Evolutionary conservation across 2,797 vertebrate species (phyloP), one percentile per base, ranked within the genome.

Genomic region (Rhincodon typus): DNA sequence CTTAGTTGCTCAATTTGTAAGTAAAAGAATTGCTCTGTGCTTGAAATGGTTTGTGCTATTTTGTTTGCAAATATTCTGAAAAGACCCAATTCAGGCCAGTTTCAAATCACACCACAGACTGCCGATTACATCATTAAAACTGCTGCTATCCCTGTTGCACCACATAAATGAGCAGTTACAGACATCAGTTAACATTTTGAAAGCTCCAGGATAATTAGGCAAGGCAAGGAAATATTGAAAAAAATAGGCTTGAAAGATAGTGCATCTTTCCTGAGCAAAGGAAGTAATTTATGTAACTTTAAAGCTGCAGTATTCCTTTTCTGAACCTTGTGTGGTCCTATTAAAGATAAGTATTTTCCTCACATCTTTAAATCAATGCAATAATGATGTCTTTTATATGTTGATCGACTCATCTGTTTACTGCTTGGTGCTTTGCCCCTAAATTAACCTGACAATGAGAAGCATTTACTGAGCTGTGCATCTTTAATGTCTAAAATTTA

Each of bases 371-470:
- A 93, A 93, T 93, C 90, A 93, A 93, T 38, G 62, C 23, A 69
- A 93, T 93, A 69, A 69, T 93, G 90, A 66, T 67, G 90, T 42
- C 62, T 93, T 93, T 93, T 93, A 67, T 93, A 42, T 69, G 90
- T 42, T 38, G 90, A 69, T 93, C 2, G 90, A 93, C 90, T 93
- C 90, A 38, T 67, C 38, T 93, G 38, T 93, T 93, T 93, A 93
- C n/a, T 93, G 90, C 90, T 69, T 69, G 34, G n/a, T 69, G 21
- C 66, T 42, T 21, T 69, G 90, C 38, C 62, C n/a, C 66, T 93
- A 69, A 69, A 93, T 93, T 93, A 93, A 93, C n/a, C 90, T 42
- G 66, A 67, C 19, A 21, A 38, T n/a, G 42, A 42, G 62, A 38
- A 93, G 66, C 66, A n/a, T 93, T 93, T 69, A 67, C 90, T 42